Evolutionary conservation across 2,113 vertebrate species (phyloP).

Genomic region (Podarcis cretensis): DNA sequence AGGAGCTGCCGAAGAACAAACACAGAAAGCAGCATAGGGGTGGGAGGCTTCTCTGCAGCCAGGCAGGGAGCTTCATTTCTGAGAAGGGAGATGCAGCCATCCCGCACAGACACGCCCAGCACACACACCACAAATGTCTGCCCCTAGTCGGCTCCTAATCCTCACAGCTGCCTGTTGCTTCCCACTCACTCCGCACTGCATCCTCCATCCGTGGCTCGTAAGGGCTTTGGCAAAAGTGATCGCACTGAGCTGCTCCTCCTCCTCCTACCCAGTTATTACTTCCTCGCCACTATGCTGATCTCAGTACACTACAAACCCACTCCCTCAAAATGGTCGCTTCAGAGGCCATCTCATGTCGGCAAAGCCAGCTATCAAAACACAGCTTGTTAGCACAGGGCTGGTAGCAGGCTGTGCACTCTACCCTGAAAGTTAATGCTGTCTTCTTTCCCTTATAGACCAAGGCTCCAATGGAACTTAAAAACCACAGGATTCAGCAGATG

Average conservation of each 20-base stretch:
- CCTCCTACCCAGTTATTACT: neutral
- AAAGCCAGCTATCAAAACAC: neutral
- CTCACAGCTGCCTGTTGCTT: slow-evolving; percentile 6
- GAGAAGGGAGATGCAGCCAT: neutral
- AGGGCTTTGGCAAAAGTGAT: neutral
- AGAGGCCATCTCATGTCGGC: neutral
- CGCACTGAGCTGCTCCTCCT: neutral
- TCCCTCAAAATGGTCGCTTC: neutral
- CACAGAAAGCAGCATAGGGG: neutral
- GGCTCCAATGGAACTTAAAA: neutral
- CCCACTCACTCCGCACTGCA: neutral
- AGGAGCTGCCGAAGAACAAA: neutral
- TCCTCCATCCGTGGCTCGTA: neutral
- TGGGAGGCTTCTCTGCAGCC: neutral
- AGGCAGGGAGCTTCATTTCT: neutral
- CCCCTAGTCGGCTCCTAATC: neutral
- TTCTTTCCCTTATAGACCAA: neutral
- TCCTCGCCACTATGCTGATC: neutral
- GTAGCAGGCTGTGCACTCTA: neutral
- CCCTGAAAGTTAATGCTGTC: neutral
- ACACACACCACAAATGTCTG: neutral
- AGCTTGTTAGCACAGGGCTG: neutral
- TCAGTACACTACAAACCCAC: neutral
- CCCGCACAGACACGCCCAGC: neutral
- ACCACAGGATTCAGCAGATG: neutral